Evolutionary conservation across 2,797 vertebrate genomes (phyloP), one percentile per base, ranked within the genome.

Genomic region (Microctenopoma steveboyesi): DNA sequence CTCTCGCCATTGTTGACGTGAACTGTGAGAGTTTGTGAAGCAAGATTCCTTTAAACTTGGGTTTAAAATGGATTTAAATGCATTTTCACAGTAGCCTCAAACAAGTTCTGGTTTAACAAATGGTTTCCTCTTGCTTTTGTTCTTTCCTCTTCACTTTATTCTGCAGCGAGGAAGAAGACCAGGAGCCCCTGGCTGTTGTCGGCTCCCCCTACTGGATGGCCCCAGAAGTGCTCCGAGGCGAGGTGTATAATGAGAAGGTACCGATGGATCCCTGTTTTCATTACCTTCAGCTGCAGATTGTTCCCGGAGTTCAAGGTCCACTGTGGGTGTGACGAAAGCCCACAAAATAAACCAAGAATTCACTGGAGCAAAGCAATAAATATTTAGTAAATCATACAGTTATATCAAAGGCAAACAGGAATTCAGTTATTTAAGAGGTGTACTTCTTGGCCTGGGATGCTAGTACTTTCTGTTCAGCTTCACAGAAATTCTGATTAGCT

Each of bases 171-270:
- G 94, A 92, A 4, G 89, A 88, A 0, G 91, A 94, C 62, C 95
- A 95, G 84, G 93, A 96, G 85, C 95, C 94, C 0, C 83, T 98
- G 87, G 94, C 97, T 0, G 94, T 98, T 5, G 97, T 98, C 14
- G 97, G 97, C 60, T 99, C 97, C 46, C 97, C 97, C 0, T 99
- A 97, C 70, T 99, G 97, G 97, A 99, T 98, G 97, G 97, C 97
- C 7, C 98, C 98, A 0, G 98, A 99, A 78, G 95, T 98, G 67
- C 95, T 99, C 33, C 85, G 94, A 70, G 96, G 97, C 64, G 96
- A 99, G 69, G 86, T 95, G 46, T 99, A 99, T 82, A 92, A 98
- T 0, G 97, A 99, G 86, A 99, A 97, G 97, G 98, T 99, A 88
- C 18, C 35, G 87, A 86, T 3, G 0, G 60, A 74, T 54, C 0